Evolutionary conservation across 2,888 invertebrate genomes (phyloP), one percentile per base, ranked within the genome.

Genomic region (Cheilosia grossa): DNA sequence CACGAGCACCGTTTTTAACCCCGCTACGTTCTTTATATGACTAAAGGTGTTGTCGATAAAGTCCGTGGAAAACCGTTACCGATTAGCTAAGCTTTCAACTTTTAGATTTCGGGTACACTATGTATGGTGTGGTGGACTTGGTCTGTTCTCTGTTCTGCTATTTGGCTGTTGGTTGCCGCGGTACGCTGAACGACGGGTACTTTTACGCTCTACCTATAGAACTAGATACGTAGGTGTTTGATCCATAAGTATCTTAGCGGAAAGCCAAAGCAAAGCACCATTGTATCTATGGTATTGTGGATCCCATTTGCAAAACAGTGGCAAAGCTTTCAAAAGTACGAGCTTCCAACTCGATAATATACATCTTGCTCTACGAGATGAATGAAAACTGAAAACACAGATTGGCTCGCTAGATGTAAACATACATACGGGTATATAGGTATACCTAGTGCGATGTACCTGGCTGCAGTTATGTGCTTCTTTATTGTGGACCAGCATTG

Each of bases 31-130:
- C 81, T 81, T 75, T 21, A 66, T 67, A 72, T 66, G 81, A 85
- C 85, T 85, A 53, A 85, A 85, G 80, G 85, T 80, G 85, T 74
- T 75, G 80, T 81, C 80, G 75, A 85, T 85, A 75, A 66, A 80
- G 66, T 85, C 66, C 44, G 80, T 75, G 85, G 37, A 81, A 72
- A 85, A 85, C 80, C 85, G 80, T 75, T 80, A 85, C 80, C 85
- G 80, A 80, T 85, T 85, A 75, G 75, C 59, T 66, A 72, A 85
- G 85, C 85, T 85, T 83, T 83, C 42, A 67, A 64, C 47, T 72
- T 79, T 75, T 80, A 54, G 70, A 72, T 75, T 80, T 70, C 49
- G 70, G 33, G 33, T 74, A 64, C 61, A 13, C 66, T 67, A 59
- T 75, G 66, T 75, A 59, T 77, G 70, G 80, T 80, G 47, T 73